Percentiles rank a stretch among this genome's conserved stretches.
phyloP scores from a whole-genome alignment of 2,113 vertebrate species.

The Sprattus sprattus region DNA sequence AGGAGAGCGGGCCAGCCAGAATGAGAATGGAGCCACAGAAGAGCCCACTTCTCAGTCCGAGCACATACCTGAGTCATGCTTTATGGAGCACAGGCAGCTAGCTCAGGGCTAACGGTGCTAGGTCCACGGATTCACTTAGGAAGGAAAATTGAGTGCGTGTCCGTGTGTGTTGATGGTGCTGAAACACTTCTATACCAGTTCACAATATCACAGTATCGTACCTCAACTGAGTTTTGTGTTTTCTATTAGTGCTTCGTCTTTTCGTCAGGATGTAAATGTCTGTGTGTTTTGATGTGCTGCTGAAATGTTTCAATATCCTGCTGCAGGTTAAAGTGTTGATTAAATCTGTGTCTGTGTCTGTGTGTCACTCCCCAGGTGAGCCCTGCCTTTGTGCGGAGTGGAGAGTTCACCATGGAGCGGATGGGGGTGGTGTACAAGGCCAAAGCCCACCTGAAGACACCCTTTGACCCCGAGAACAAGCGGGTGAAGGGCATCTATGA shows the following conservation, averaged over 20 bases:
- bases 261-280: neutral
- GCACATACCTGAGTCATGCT: neutral
- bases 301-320: too few relatives aligned
- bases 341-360: neutral
- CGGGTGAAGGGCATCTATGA: slow-evolving; percentile 87
- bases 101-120: too few relatives aligned
- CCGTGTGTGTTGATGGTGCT: neutral
- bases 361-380: slow-evolving; percentile 72
- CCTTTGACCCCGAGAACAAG: slow-evolving; percentile 90
- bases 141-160: neutral
- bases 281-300: neutral
- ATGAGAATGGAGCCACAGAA: neutral
- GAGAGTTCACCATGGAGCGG: slow-evolving; percentile 84
- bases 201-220: too few relatives aligned
- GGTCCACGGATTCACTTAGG: too few relatives aligned
- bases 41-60: neutral
- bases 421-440: slow-evolving; percentile 86
- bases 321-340: too few relatives aligned
- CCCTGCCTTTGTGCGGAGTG: slow-evolving; percentile 81
- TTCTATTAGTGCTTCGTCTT: too few relatives aligned
- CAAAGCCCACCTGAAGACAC: slow-evolving; percentile 83
- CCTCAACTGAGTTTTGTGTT: too few relatives aligned
- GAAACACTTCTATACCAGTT: too few relatives aligned
- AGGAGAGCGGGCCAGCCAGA: neutral
- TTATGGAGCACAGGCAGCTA: neutral